Evolutionary conservation across 2,113 vertebrate species (phyloP).

Genomic region (Guaruba guarouba): DNA sequence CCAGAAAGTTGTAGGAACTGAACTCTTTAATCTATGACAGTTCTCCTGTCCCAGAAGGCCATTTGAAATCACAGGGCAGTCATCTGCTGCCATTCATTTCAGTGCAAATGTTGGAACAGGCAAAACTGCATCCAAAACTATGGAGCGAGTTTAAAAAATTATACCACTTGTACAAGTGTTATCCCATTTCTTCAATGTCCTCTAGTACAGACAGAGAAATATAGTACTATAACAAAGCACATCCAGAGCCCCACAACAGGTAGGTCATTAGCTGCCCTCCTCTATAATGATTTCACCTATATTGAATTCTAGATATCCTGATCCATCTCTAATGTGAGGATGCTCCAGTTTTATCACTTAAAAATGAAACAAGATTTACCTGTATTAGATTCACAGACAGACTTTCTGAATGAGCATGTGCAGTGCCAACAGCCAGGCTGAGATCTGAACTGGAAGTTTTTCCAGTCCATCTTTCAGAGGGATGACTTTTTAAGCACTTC

Average conservation of each 20-base stretch:
- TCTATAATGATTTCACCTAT: slow-evolving; percentile 13
- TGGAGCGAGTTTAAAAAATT: neutral
- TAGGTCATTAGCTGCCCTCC: slow-evolving; percentile 38
- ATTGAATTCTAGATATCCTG: slow-evolving; percentile 41
- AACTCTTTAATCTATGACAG: neutral
- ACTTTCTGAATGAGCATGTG: slow-evolving; percentile 37
- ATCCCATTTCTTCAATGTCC: neutral
- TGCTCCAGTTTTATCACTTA: slow-evolving; percentile 30
- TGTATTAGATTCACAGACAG: slow-evolving; percentile 37
- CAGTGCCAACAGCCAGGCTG: neutral
- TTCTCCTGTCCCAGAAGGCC: neutral
- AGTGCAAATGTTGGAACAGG: neutral
- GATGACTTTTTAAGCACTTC: slow-evolving; percentile 62
- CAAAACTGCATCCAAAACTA: neutral
- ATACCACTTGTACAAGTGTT: neutral
- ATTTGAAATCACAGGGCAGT: slow-evolving; percentile 5
- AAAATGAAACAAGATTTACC: slow-evolving; percentile 51
- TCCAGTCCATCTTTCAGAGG: slow-evolving; percentile 50
- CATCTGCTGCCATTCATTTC: slow-evolving; percentile 36
- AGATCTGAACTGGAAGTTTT: slow-evolving; percentile 57
- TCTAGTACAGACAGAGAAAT: neutral
- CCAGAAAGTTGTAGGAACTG: neutral
- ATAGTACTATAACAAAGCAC: neutral
- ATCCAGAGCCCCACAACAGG: neutral
- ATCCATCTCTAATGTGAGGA: slow-evolving; percentile 38